Evolutionary conservation across 2,888 invertebrate species (phyloP), one percentile per base, ranked within the genome.

Genomic region (Napeogenes sylphis): DNA sequence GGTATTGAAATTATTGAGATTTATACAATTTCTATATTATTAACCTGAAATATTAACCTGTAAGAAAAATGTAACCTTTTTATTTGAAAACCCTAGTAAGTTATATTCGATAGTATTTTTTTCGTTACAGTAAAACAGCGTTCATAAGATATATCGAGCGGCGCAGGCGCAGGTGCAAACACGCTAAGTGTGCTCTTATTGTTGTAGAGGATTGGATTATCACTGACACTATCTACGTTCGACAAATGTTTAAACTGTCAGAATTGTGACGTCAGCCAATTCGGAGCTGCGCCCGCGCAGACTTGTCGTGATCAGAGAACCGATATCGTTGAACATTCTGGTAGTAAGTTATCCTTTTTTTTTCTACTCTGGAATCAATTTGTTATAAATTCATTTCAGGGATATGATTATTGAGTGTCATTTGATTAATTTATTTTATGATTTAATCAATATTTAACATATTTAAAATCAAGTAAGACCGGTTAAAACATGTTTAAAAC

Each of bases 111-210:
- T 14, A n/a, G 32, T 14, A 53, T 47, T 35, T 51, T 61, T 58
- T 64, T 58, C 58, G 56, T 64, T 66, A 69, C 65, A 64, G 61
- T 66, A 71, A 74, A 79, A 80, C 77, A 83, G 82, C 81, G 82
- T 83, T 81, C 74, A 71, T 70, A 74, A 77, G 77, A 75, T 72
- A 75, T 81, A 86, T 87, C 75, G 74, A 75, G 69, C 72, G 79
- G 78, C 79, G 90, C 90, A 90, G 90, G 90, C 79, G 90, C 90
- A 90, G 90, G 90, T 90, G 90, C 89, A 90, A 90, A 90, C 89
- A 89, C 87, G 87, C 84, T 89, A 90, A 90, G 89, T 90, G 89
- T 89, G 78, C 88, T 89, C 87, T 87, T 83, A 90, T 90, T 90
- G 89, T 90, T 88, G 83, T 87, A 87, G 87, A 87, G 89, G 90